Evolutionary conservation across 2,797 vertebrate genomes (phyloP).

Genomic region (Pipistrellus kuhlii): DNA sequence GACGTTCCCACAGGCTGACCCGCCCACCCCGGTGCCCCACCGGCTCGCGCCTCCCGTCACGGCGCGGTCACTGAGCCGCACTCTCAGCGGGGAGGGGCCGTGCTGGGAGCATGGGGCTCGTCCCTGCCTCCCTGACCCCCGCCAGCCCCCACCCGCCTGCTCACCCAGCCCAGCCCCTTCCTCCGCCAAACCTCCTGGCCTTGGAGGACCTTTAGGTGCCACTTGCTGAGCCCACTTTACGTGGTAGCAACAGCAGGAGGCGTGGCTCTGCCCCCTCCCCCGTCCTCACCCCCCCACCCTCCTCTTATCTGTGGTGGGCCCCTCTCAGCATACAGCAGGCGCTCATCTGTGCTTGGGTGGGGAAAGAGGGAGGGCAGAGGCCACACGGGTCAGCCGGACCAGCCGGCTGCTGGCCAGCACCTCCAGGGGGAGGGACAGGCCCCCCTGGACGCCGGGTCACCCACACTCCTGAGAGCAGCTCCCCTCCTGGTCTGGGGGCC

Average conservation of each 20-base stretch:
- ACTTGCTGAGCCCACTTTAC: accelerated
- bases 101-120: no score
- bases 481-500: slow-evolving; percentile 36
- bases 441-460: slow-evolving; percentile 70
- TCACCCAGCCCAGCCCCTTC: neutral
- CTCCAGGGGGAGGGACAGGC: slow-evolving; percentile 26
- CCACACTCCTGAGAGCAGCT: slow-evolving; percentile 65
- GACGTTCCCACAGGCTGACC: accelerated
- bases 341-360: neutral
- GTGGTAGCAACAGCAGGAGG: neutral
- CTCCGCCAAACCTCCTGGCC: neutral
- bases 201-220: neutral
- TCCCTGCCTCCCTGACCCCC: neutral
- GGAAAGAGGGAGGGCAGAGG: neutral
- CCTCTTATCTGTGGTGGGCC: no score
- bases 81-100: accelerated
- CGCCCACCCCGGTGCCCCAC: neutral
- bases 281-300: neutral
- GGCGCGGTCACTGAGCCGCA: accelerated
- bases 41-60: no score
- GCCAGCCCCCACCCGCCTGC: accelerated
- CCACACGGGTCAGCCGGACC: neutral
- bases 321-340: neutral
- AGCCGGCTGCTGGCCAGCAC: slow-evolving; percentile 3
- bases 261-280: accelerated